Percentiles rank a stretch among this genome's conserved stretches.
These are phyloP conservation scores for Tachycineta bicolor DNA, from an alignment of 2,113 vertebrate genomes.

Conservation along the genomic window DNA sequence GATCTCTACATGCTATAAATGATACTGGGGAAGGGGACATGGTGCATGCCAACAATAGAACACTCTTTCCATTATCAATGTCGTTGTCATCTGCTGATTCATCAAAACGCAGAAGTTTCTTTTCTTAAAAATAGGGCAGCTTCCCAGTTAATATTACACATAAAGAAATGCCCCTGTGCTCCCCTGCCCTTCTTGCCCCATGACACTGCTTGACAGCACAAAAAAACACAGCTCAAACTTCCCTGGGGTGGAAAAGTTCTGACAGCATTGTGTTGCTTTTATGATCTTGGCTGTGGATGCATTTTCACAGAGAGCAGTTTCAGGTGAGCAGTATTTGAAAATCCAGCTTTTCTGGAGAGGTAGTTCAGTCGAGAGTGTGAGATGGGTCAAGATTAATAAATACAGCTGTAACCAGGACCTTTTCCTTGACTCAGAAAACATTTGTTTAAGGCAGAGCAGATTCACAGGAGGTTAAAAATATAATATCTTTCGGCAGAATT, in stretches of 20 bases:
- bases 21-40: not conserved
- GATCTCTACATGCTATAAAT: not conserved
- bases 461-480: not conserved
- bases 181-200: not conserved
- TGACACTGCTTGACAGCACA: not conserved
- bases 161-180: not conserved
- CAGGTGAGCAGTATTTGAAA: conserved; percentile 5
- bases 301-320: not conserved
- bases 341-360: conserved; percentile 7
- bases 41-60: not conserved
- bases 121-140: not conserved
- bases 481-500: not conserved
- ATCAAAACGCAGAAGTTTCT: not conserved
- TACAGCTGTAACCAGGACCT: conserved; percentile 5
- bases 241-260: not conserved
- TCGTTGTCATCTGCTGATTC: not conserved
- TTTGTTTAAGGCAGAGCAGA: not conserved
- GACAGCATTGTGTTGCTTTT: not conserved
- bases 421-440: not conserved
- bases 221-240: not conserved
- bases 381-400: conserved; percentile 23
- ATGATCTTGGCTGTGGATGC: not conserved
- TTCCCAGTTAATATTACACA: not conserved
- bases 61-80: not conserved
- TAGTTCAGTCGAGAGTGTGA: fast-evolving